These are phyloP conservation scores for Bursaphelenchus okinawaensis DNA, from an alignment of 2,888 invertebrate genomes.

Conservation along the genomic window DNA sequence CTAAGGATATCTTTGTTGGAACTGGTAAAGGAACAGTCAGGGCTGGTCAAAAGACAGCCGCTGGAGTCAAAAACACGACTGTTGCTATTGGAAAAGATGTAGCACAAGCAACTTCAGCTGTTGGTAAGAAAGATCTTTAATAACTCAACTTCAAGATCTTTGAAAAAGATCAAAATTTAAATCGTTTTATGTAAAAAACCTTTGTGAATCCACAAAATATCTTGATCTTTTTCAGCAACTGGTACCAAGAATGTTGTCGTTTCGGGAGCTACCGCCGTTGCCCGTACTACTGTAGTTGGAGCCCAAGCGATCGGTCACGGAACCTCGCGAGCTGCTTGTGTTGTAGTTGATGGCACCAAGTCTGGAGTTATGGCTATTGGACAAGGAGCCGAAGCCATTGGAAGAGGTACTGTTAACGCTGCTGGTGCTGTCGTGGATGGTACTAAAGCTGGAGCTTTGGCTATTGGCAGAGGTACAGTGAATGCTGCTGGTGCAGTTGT, in stretches of 20 bases:
- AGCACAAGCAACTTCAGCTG: background rate
- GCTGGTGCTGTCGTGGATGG: background rate
- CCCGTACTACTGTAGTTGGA: slow-evolving; percentile 1
- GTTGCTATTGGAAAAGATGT: slow-evolving; percentile 1
- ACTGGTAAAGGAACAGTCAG: background rate
- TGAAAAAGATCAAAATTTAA: no score
- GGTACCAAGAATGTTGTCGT: slow-evolving; percentile 1
- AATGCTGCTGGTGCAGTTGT: slow-evolving; percentile 12
- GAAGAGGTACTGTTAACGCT: background rate
- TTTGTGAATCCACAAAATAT: no score
- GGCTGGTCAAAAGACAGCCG: background rate
- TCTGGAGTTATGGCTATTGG: background rate
- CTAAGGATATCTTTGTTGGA: background rate
- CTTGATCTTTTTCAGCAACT: background rate
- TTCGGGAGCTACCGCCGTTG: background rate
- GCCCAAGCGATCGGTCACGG: slow-evolving; percentile 12
- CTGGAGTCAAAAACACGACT: slow-evolving; percentile 7
- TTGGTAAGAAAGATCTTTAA: background rate
- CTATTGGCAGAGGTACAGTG: background rate
- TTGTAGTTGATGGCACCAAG: slow-evolving; percentile 1
- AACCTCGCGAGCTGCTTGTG: background rate
- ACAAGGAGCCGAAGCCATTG: slow-evolving; percentile 1
- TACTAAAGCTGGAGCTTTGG: background rate
- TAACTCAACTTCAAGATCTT: no score
- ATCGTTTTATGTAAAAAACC: no score